A percentile compares a stretch with the other conserved stretches of the same genome.
Conservation (phyloP, 2,113 vertebrate species). For the Macrotis lagotis region DNA sequence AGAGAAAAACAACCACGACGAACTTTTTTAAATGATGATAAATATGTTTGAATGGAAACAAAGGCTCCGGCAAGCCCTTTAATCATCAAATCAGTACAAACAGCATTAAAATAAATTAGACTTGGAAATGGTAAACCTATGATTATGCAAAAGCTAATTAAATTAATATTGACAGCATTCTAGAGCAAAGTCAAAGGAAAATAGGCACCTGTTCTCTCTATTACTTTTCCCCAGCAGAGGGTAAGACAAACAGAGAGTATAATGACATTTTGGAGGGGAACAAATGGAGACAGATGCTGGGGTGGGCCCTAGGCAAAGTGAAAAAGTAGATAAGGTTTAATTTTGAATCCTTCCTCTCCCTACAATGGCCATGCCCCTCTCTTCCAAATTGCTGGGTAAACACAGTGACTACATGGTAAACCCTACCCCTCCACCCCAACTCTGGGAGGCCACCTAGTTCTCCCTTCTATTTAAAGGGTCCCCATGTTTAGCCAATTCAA, state of each 20-base stretch:
- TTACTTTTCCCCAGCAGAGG: conserved; percentile 42
- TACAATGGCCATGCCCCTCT: neutral
- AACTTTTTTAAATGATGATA: conserved; percentile 59
- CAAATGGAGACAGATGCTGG: neutral
- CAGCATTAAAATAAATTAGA: conserved; percentile 83
- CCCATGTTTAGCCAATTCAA: neutral
- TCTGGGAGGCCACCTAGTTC: neutral
- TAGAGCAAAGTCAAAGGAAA: conserved; percentile 64
- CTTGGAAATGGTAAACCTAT: conserved; percentile 80
- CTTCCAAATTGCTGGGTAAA: neutral
- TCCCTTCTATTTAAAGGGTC: neutral
- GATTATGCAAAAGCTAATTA: conserved; percentile 80
- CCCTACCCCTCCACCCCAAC: neutral
- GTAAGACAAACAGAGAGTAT: neutral
- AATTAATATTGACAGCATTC: conserved; percentile 81
- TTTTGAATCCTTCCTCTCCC: neutral
- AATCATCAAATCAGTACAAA: conserved; percentile 81
- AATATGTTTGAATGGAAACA: conserved; percentile 77
- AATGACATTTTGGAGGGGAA: neutral
- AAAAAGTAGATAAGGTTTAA: neutral
- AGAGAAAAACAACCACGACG: conserved; percentile 26
- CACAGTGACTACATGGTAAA: neutral
- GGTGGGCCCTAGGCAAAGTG: neutral
- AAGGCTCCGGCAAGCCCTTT: conserved; percentile 77
- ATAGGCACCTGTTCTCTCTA: conserved; percentile 56